Evolutionary conservation across 2,888 invertebrate species (phyloP).

Genomic region (Ophraella communa): DNA sequence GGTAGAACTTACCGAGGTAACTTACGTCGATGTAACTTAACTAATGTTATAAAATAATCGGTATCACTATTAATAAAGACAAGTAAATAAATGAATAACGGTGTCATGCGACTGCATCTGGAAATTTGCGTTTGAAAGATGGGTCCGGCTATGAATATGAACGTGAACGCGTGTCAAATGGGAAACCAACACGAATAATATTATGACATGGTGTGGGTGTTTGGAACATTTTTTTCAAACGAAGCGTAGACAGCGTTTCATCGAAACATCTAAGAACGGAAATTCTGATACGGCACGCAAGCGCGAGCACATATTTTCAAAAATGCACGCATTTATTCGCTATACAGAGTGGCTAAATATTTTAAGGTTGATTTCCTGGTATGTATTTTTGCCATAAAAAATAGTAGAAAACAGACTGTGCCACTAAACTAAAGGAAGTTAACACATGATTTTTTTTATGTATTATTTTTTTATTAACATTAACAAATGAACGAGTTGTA

Average conservation of each 20-base stretch:
- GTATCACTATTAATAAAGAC: not conserved
- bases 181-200: slow-evolving; percentile 1
- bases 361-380: not conserved
- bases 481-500: no score
- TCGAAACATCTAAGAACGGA: not conserved
- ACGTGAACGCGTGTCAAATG: slow-evolving; percentile 5
- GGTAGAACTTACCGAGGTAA: not conserved
- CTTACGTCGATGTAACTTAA: not conserved
- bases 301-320: not conserved
- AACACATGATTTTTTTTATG: no score
- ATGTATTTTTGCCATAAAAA: not conserved
- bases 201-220: slow-evolving; percentile 1
- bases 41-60: not conserved
- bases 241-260: not conserved
- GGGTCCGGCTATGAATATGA: not conserved
- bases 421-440: no score
- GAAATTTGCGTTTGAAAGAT: not conserved
- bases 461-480: no score
- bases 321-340: not conserved
- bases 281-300: not conserved
- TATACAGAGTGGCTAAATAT: not conserved
- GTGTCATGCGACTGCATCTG: not conserved
- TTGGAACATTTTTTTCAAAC: not conserved
- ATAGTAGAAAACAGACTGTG: no score
- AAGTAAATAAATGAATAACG: not conserved